phyloP scores from a whole-genome alignment of 2,113 vertebrate species.

The Labeo catla region DNA sequence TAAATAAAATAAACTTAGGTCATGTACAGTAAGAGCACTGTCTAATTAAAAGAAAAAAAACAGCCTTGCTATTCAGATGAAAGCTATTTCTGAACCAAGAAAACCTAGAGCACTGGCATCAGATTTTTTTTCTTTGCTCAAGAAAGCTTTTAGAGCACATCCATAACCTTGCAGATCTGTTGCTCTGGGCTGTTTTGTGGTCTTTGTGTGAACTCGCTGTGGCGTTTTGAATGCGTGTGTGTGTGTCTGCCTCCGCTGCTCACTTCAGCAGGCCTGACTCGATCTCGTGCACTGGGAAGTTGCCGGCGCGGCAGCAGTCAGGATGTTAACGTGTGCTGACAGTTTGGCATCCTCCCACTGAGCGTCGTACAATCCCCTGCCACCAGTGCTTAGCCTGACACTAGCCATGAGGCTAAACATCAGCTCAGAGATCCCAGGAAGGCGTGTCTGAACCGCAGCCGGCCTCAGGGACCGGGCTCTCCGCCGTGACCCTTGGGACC shows the following conservation, averaged over 20 bases:
- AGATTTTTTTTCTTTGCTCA: neutral
- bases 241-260: conserved; percentile 23
- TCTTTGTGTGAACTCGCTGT: conserved; percentile 32
- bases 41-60: neutral
- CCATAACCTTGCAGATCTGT: conserved; percentile 21
- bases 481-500: neutral
- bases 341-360: conserved; percentile 43
- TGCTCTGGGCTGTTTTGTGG: conserved; percentile 35
- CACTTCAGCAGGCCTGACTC: conserved; percentile 39
- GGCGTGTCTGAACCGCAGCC: neutral
- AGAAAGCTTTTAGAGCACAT: conserved; percentile 11
- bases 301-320: neutral
- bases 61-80: neutral
- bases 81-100: neutral
- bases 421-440: conserved; percentile 31
- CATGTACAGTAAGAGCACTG: neutral
- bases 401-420: conserved; percentile 58
- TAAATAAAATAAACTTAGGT: neutral
- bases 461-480: neutral
- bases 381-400: conserved; percentile 55
- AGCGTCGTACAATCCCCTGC: conserved; percentile 50
- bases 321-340: conserved; percentile 55
- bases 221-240: conserved; percentile 24
- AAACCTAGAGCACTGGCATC: neutral
- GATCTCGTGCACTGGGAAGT: neutral